Conservation (phyloP, 2,113 vertebrate species). For the Chinchilla lanigera region DNA sequence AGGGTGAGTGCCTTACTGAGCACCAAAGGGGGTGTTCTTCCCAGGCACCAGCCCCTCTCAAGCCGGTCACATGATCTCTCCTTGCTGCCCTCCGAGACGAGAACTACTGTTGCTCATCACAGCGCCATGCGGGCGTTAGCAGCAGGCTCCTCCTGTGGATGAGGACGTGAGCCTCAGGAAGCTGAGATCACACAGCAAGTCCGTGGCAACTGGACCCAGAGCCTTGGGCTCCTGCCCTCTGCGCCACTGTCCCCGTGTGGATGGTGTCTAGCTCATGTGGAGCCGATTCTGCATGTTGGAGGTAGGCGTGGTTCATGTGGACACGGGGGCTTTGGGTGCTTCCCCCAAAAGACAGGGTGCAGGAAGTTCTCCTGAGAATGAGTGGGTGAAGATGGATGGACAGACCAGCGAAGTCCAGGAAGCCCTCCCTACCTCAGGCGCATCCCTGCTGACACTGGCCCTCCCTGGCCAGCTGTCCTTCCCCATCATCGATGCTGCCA, state of each 20-base stretch:
- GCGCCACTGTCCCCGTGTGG: not conserved
- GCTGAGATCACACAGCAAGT: not conserved
- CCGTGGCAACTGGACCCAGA: not conserved
- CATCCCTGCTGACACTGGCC: not conserved
- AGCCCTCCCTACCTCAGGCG: rapidly evolving
- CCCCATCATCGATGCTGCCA: not conserved
- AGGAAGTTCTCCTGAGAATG: not conserved
- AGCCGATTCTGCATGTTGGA: too few species aligned
- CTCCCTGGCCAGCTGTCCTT: not conserved
- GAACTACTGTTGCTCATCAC: not conserved
- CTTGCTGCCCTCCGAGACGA: not conserved
- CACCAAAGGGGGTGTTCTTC: too few species aligned
- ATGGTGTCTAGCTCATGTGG: not conserved
- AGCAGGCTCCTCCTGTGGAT: rapidly evolving
- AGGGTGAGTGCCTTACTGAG: rapidly evolving
- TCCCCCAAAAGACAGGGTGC: not conserved
- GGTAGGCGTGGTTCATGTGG: too few species aligned
- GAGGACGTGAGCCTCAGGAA: rapidly evolving
- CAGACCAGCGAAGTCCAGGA: not conserved
- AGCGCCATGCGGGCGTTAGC: rapidly evolving
- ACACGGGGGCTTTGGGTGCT: not conserved
- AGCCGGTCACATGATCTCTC: rapidly evolving
- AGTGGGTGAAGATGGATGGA: not conserved
- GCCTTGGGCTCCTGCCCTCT: not conserved
- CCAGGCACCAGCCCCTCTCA: not conserved